Evolutionary conservation across 1,140 invertebrate species (phyloP).

Genomic region (Papilio helenus): DNA sequence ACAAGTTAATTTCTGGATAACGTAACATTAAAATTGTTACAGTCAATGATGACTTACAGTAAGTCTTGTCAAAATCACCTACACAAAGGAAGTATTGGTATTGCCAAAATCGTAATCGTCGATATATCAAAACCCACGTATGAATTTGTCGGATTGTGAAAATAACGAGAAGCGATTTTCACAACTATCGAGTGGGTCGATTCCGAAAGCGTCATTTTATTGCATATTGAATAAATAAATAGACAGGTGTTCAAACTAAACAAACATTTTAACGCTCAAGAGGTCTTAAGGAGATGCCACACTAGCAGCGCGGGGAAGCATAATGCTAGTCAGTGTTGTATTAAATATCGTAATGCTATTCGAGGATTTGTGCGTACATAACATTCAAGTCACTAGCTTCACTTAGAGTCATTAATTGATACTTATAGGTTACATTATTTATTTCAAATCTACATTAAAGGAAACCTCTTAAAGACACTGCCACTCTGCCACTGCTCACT

Average conservation of each 20-base stretch:
- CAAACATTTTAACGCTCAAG: not conserved
- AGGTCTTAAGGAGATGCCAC: not conserved
- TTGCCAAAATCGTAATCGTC: constrained; percentile 23
- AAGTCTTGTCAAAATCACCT: not conserved
- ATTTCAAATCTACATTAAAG: too few species aligned
- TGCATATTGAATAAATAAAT: constrained; percentile 14
- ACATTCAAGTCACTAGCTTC: too few species aligned
- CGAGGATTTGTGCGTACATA: too few species aligned
- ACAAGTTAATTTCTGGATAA: not conserved
- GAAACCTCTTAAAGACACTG: too few species aligned
- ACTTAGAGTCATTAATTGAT: too few species aligned
- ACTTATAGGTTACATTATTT: too few species aligned
- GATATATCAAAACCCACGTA: constrained; percentile 33
- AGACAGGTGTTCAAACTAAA: constrained; percentile 21
- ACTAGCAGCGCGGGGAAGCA: not conserved
- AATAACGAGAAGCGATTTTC: constrained; percentile 5
- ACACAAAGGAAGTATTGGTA: constrained; percentile 21
- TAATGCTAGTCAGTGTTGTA: not conserved
- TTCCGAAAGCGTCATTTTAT: not conserved
- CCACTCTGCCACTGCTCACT: too few species aligned
- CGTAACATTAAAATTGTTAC: not conserved
- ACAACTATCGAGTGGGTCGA: constrained; percentile 24
- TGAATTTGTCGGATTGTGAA: constrained; percentile 20
- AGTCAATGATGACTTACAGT: not conserved
- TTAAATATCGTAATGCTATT: not conserved